Percentiles rank a stretch among this genome's conserved stretches.
Conservation (phyloP, 2,797 vertebrate species). For the Onychomys arenicola region DNA sequence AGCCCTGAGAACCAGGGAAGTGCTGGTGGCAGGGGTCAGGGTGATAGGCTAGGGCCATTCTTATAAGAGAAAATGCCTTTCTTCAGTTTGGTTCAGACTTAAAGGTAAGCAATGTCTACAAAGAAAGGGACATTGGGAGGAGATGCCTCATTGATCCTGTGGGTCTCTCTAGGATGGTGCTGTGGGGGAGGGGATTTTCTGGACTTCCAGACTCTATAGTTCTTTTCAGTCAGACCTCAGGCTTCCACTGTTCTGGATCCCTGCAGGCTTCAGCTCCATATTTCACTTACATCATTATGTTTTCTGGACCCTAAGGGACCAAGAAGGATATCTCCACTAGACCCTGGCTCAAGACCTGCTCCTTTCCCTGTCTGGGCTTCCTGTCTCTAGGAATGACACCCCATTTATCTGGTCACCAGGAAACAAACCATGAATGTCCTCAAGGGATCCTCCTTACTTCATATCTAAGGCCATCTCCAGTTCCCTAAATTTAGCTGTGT, state of each 20-base stretch:
- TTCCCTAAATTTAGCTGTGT: background rate
- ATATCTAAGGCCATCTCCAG: no score
- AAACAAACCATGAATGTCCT: background rate
- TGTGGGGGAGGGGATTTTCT: conserved; percentile 86
- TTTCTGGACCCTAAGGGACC: background rate
- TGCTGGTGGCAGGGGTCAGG: no score
- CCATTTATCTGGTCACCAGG: background rate
- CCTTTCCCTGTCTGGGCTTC: background rate
- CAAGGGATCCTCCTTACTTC: accelerated
- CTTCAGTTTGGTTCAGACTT: background rate
- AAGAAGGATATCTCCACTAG: background rate
- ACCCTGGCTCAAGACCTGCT: background rate
- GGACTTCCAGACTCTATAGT: conserved; percentile 85
- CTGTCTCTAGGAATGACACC: background rate
- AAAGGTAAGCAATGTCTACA: background rate
- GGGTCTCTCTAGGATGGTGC: conserved; percentile 88
- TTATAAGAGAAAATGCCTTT: background rate
- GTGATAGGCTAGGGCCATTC: background rate
- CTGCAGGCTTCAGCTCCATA: no score
- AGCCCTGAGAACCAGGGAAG: background rate
- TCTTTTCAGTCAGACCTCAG: background rate
- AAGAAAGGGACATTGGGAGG: background rate
- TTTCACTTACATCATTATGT: background rate
- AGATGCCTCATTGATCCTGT: conserved; percentile 9
- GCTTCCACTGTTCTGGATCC: background rate